Base-by-base conservation (phyloP, 64 coral and sea anemone genomes). In the Astreopora myriophthalma region DNA sequence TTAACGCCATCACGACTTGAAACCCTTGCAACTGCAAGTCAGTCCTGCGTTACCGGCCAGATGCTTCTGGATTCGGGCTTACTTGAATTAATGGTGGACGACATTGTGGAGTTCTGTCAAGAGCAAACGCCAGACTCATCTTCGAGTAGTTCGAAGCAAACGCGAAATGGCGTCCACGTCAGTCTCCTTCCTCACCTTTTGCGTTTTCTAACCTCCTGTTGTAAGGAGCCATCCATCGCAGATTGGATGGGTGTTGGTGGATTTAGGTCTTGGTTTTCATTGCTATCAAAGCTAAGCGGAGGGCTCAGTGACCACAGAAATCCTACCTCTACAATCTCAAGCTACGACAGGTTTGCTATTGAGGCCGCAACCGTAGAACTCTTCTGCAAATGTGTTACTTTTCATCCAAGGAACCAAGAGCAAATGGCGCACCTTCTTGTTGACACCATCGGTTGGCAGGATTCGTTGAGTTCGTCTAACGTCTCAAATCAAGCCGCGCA, bases 311-410 rank as follows among this genome's bases (percentile, higher is more conserved):
- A 33, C 10, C 31, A 81, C 6, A 62, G 49, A 19, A 81, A 61
- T 19, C 29, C 24, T 61, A 32, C 51, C 8, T 32, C 79, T 65
- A 37, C 55, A 6, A 64, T 83, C 22, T 64, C 79, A n/a, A 83
- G 79, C 32, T 64, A 83, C 57, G 13, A 32, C 14, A 83, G 74
- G 31, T 89, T 97, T 25, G 91, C 92, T n/a, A 61, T 94, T 9
- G 95, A 97, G 32, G 86, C 92, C n/a, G 87, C 92, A 20, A 69
- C 92, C 20, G 81, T 97, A 31, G 83, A 94, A 73, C 85, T 94
- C 5, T 61, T 97, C 22, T 87, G 86, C 37, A 42, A 42, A 20
- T 97, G 92, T 83, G 85, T 97, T 67, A 68, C 52, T 68, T 87
- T 87, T 48, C 87, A 97, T 76, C 95, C 92, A 0, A 69, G 65